These are phyloP conservation scores for Anthophora plumipes DNA, from an alignment of 2,888 invertebrate genomes.

Conservation along the genomic window DNA sequence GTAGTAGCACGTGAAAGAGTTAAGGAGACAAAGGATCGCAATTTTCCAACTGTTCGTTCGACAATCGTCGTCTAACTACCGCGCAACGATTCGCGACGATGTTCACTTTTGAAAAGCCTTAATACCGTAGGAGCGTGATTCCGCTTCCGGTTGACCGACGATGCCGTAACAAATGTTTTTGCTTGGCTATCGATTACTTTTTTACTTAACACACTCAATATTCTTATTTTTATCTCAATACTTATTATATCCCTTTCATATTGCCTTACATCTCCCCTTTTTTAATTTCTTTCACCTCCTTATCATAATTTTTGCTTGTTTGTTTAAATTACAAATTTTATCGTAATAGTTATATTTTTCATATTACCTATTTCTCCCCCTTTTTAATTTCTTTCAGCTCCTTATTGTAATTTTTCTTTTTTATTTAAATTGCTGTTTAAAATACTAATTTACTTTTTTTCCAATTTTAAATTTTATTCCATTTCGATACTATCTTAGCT, in stretches of 20 bases:
- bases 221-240: not conserved
- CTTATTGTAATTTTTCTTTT: not conserved
- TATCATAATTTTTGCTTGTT: not conserved
- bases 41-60: slow-evolving; percentile 37
- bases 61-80: slow-evolving; percentile 36
- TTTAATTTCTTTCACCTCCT: not conserved
- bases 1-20: not conserved
- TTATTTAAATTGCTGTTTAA: not conserved
- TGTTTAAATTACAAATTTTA: too few relatives aligned
- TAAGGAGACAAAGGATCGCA: slow-evolving; percentile 18
- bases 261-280: not conserved
- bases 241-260: not conserved
- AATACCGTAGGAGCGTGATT: slow-evolving; percentile 53
- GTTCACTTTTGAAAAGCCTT: slow-evolving; percentile 46
- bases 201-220: not conserved
- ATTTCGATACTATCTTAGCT: too few relatives aligned
- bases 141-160: slow-evolving; percentile 57
- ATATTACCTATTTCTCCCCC: not conserved
- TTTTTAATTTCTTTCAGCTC: not conserved
- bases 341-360: not conserved
- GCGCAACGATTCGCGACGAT: slow-evolving; percentile 42
- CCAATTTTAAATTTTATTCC: too few relatives aligned
- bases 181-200: slow-evolving; percentile 30
- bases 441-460: not conserved
- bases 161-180: slow-evolving; percentile 28